phyloP scores from a whole-genome alignment of 2,797 vertebrate genomes.

The Neostethus bicornis region DNA sequence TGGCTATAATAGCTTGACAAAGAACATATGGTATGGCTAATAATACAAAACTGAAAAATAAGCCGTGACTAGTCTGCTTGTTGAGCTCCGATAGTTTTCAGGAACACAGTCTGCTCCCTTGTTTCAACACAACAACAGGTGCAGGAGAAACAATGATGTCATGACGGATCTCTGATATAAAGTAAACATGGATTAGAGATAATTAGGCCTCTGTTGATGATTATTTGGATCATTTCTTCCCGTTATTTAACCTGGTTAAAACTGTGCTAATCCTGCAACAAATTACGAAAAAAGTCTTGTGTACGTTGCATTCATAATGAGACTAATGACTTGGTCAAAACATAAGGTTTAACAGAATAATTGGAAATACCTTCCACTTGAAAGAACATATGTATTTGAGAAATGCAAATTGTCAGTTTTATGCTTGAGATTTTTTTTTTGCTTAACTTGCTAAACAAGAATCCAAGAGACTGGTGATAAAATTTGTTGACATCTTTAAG shows the following conservation, averaged over 20 bases:
- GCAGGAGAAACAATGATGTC: conserved; percentile 12
- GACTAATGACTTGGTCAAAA: background rate
- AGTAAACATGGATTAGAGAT: conserved; percentile 18
- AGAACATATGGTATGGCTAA: conserved; percentile 73
- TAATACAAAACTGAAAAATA: conserved; percentile 66
- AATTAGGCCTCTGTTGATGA: conserved; percentile 21
- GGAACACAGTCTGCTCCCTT: conserved; percentile 47
- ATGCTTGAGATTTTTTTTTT: background rate
- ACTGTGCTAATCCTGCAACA: conserved; percentile 11
- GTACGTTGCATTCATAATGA: conserved; percentile 2
- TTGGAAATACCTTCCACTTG: background rate
- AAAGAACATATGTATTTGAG: background rate
- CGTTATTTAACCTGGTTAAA: conserved; percentile 4
- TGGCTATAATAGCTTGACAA: conserved; percentile 69
- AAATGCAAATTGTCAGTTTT: background rate
- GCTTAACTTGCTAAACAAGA: conserved; percentile 35
- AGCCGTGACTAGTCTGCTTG: conserved; percentile 40
- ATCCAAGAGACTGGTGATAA: conserved; percentile 1
- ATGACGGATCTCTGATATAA: background rate
- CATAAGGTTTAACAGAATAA: background rate
- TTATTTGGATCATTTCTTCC: conserved; percentile 5
- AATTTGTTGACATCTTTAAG: conserved; percentile 12
- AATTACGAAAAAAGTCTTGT: conserved; percentile 3
- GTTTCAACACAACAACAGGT: conserved; percentile 9
- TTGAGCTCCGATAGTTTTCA: conserved; percentile 32